Conservation (phyloP, 2,888 invertebrate species). For the Diploptera punctata region DNA sequence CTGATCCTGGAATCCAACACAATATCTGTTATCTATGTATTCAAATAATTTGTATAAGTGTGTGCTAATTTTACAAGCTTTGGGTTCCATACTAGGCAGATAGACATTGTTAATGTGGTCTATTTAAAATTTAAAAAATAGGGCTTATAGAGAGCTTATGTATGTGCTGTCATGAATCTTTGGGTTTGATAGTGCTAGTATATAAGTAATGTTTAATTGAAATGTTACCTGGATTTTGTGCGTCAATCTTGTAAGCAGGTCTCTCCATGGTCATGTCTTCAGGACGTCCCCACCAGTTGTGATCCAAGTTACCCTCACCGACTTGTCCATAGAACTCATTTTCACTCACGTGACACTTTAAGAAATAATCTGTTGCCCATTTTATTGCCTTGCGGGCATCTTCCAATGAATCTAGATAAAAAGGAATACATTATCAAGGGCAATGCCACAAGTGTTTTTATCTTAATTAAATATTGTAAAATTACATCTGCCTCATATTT, state of each 20-base stretch:
- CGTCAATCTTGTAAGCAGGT: slow-evolving; percentile 47
- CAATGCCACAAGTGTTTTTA: too few species aligned
- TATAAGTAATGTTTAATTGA: neutral
- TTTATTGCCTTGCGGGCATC: slow-evolving; percentile 48
- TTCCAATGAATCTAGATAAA: slow-evolving; percentile 36
- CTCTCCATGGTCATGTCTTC: slow-evolving; percentile 47
- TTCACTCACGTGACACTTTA: slow-evolving; percentile 50
- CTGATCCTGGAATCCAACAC: slow-evolving; percentile 47
- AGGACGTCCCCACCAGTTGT: slow-evolving; percentile 52
- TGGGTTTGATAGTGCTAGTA: too few species aligned
- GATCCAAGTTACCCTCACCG: slow-evolving; percentile 50
- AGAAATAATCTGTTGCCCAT: slow-evolving; percentile 52
- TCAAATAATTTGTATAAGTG: too few species aligned
- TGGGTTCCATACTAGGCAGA: too few species aligned
- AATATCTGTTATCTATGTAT: neutral
- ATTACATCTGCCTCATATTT: too few species aligned
- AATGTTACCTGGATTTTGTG: slow-evolving; percentile 13
- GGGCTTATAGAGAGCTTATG: too few species aligned
- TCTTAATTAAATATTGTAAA: too few species aligned
- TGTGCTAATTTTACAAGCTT: too few species aligned
- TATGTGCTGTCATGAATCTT: too few species aligned
- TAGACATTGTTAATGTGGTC: too few species aligned
- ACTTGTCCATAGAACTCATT: slow-evolving; percentile 52
- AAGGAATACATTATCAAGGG: too few species aligned
- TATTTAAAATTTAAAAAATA: too few species aligned